Evolutionary conservation across 2,113 vertebrate species (phyloP).

Genomic region (Platycercus adscitus): DNA sequence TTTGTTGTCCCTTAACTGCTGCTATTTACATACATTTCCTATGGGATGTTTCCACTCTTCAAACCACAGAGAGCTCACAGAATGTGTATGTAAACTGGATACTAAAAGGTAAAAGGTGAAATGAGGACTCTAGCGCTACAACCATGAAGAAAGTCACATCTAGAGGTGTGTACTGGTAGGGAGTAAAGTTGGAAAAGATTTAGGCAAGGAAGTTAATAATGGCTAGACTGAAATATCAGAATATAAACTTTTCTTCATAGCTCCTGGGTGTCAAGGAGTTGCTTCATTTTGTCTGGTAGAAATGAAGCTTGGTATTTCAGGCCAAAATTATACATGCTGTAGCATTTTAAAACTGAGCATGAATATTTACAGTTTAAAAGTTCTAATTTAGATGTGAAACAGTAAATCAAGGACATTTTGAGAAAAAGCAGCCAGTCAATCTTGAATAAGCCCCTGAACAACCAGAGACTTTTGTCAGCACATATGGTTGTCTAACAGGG

Average conservation of each 20-base stretch:
- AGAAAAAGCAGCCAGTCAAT: constrained; percentile 29
- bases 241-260: background rate
- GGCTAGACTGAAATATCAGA: background rate
- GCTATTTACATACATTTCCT: constrained; percentile 59
- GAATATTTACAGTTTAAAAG: constrained; percentile 58
- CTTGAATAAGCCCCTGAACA: constrained; percentile 28
- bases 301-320: constrained; percentile 29
- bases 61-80: background rate
- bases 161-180: background rate
- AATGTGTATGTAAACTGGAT: background rate
- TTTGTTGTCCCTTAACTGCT: constrained; percentile 58
- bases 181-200: background rate
- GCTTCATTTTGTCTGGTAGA: background rate
- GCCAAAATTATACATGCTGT: constrained; percentile 12
- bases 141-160: background rate
- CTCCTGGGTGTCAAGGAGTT: background rate
- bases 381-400: constrained; percentile 56
- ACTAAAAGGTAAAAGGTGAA: constrained; percentile 28
- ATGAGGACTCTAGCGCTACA: background rate
- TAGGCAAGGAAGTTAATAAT: background rate
- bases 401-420: constrained; percentile 52
- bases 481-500: constrained; percentile 77
- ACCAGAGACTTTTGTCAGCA: constrained; percentile 60
- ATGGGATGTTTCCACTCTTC: constrained; percentile 37
- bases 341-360: constrained; percentile 27